phyloP scores from a whole-genome alignment of 2,797 vertebrate species.

The Sebastes variabilis region DNA sequence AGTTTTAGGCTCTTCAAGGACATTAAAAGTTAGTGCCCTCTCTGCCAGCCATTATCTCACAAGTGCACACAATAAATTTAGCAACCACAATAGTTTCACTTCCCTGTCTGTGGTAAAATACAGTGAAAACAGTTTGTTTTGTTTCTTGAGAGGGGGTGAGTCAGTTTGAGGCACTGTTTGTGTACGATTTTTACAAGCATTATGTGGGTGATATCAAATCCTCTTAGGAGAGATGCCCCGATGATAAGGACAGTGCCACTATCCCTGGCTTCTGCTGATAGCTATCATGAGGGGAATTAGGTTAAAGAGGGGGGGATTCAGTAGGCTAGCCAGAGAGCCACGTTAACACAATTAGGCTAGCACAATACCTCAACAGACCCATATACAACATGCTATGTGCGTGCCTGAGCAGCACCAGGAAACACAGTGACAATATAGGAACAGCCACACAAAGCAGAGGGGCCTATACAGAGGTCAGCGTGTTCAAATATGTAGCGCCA shows the following conservation, averaged over 20 bases:
- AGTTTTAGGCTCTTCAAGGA: background rate
- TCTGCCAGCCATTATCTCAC: background rate
- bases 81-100: constrained; percentile 32
- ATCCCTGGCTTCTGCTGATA: constrained; percentile 46
- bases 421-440: constrained; percentile 20
- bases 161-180: constrained; percentile 20
- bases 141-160: background rate
- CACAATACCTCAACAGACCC: constrained; percentile 54
- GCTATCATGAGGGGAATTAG: constrained; percentile 60
- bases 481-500: background rate
- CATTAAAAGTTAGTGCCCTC: background rate
- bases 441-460: constrained; percentile 30
- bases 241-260: constrained; percentile 46
- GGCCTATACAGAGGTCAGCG: constrained; percentile 12
- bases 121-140: background rate
- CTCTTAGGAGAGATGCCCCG: constrained; percentile 61
- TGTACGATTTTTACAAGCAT: constrained; percentile 40
- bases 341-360: constrained; percentile 61
- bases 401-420: constrained; percentile 47
- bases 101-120: background rate
- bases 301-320: constrained; percentile 54
- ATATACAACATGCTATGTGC: constrained; percentile 45
- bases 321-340: constrained; percentile 36
- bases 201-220: constrained; percentile 65
- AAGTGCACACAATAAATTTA: background rate